Percentiles rank a stretch among this genome's conserved stretches.
Evolutionary conservation across 2,797 vertebrate species (phyloP).

Genomic region (Taeniopygia guttata): DNA sequence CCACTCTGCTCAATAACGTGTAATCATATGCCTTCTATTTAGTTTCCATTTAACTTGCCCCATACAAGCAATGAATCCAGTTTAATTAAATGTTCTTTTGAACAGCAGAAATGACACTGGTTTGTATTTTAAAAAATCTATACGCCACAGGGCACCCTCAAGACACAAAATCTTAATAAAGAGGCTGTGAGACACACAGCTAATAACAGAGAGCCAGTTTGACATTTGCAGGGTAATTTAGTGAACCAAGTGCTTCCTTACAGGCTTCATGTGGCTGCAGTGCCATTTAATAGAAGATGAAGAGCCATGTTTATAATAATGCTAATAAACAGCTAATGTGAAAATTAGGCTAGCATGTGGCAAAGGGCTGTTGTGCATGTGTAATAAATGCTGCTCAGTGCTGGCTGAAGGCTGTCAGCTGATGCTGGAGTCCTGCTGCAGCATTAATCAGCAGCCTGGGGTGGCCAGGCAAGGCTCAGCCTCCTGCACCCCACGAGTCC

Average conservation of each 20-base stretch:
- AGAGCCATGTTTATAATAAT: constrained; percentile 7
- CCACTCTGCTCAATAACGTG: constrained; percentile 82
- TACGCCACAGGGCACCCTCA: constrained; percentile 63
- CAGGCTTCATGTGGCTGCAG: background rate
- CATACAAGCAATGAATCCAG: constrained; percentile 74
- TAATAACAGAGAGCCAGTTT: constrained; percentile 69
- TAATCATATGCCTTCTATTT: constrained; percentile 78
- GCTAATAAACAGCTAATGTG: constrained; percentile 47
- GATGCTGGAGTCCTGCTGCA: background rate
- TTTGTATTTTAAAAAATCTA: constrained; percentile 74
- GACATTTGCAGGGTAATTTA: constrained; percentile 74
- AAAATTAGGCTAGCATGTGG: constrained; percentile 26
- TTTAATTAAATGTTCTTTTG: constrained; percentile 83
- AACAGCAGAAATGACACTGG: constrained; percentile 74
- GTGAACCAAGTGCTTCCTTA: constrained; percentile 45
- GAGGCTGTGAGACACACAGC: constrained; percentile 66
- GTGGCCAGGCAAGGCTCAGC: background rate
- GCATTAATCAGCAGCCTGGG: background rate
- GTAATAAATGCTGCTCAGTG: background rate
- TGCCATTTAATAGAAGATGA: constrained; percentile 36
- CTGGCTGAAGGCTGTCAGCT: background rate
- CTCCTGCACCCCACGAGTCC: background rate
- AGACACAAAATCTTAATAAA: constrained; percentile 76
- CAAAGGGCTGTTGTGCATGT: background rate
- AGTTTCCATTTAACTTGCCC: constrained; percentile 75